Evolutionary conservation across 2,888 invertebrate species (phyloP).

Genomic region (Melanophora roralis): DNA sequence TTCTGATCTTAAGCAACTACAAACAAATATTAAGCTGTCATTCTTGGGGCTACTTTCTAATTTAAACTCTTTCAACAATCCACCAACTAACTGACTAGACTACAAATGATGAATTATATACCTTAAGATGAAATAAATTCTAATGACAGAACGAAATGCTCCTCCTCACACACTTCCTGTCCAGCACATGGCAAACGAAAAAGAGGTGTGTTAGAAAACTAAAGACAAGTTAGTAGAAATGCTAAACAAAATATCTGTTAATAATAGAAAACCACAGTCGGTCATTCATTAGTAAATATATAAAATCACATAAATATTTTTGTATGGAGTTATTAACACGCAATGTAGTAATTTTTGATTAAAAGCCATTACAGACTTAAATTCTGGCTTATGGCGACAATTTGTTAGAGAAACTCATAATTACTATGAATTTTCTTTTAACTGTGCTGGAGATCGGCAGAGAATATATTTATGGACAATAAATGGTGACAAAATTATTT

Average conservation of each 20-base stretch:
- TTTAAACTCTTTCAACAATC: slow-evolving; percentile 45
- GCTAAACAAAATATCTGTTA: neutral
- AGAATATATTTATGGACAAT: slow-evolving; percentile 26
- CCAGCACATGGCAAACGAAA: neutral
- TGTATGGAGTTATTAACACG: slow-evolving; percentile 64
- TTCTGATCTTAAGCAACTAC: slow-evolving; percentile 10
- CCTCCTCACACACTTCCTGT: neutral
- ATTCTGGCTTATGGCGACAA: slow-evolving; percentile 56
- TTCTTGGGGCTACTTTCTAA: slow-evolving; percentile 60
- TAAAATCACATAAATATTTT: no score
- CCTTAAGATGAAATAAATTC: slow-evolving; percentile 57
- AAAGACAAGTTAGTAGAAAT: slow-evolving; percentile 8
- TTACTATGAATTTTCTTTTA: slow-evolving; percentile 37
- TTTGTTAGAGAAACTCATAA: slow-evolving; percentile 38
- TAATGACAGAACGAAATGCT: slow-evolving; percentile 55
- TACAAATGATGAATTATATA: slow-evolving; percentile 62
- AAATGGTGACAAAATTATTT: slow-evolving; percentile 58
- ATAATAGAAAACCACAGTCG: neutral
- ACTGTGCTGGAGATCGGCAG: neutral
- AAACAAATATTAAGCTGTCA: slow-evolving; percentile 38
- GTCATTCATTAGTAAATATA: neutral
- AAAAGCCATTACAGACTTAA: slow-evolving; percentile 34
- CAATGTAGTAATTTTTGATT: slow-evolving; percentile 61
- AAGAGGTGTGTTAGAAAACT: slow-evolving; percentile 32
- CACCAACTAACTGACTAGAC: slow-evolving; percentile 17